Base-by-base conservation (phyloP, 2,888 invertebrate genomes). In the Serrognathus titanus region DNA sequence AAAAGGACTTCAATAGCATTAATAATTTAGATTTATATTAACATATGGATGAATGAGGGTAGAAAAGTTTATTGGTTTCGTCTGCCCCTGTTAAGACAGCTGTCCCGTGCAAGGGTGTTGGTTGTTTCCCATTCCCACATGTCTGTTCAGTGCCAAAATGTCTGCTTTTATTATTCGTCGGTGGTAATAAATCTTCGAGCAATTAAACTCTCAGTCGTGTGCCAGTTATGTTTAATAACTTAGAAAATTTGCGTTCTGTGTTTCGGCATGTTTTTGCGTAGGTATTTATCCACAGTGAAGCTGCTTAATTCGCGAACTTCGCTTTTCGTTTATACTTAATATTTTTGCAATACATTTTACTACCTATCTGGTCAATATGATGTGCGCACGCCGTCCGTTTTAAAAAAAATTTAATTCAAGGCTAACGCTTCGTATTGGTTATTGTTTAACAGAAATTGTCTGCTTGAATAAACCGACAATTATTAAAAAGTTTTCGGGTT, bases 1-100 rank as follows among this genome's bases (percentile, higher is more conserved):
- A 31, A 31, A 31, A 31, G 24, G n/a, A n/a, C 24, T 6, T 31
- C 24, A 31, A 31, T 31, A 6, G 6, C 4, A 31, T 31, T 31
- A 31, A 2, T 6, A 31, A 31, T 31, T 31, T 31, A 31, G 24
- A 6, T 31, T 31, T 31, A 6, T 31, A 53, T 48, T 49, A 56
- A 58, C 63, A 62, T 63, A 63, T 59, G 60, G 59, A 52, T 16
- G 55, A 57, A 60, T 53, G 56, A 62, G 63, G 63, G 63, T 63
- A 31, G 24, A 50, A 55, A 51, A 51, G 61, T 62, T 58, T 59
- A 53, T 58, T 45, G 61, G 57, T 62, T 60, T 63, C 59, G 57
- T 52, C 59, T 58, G 62, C 48, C 60, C 60, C 51, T 56, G 57
- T 53, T 51, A 58, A 58, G 63, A 59, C 63, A 63, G 63, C 63